phyloP scores from a whole-genome alignment of 1,140 invertebrate genomes.

The Drosophila azteca region DNA sequence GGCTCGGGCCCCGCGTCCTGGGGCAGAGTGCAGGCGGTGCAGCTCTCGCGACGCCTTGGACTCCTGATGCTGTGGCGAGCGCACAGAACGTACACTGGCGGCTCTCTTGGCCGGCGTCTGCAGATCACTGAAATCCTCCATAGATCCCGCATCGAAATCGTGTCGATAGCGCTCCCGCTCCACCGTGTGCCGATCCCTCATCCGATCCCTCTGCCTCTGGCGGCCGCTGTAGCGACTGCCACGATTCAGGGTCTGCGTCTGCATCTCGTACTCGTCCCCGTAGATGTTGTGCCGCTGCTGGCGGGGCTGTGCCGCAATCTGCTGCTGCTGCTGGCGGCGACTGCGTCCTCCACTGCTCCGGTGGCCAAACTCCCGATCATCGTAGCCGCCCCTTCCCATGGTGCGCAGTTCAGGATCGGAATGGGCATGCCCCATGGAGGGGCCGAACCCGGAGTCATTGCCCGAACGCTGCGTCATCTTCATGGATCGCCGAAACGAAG shows the following conservation, averaged over 20 bases:
- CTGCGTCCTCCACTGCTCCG: slow-evolving; percentile 49
- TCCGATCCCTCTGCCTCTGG: slow-evolving; percentile 68
- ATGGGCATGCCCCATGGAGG: slow-evolving; percentile 85
- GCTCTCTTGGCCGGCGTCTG: slow-evolving; percentile 64
- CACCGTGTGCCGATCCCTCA: slow-evolving; percentile 79
- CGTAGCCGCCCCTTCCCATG: slow-evolving; percentile 47
- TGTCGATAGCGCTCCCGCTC: slow-evolving; percentile 74
- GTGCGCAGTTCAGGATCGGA: slow-evolving; percentile 85
- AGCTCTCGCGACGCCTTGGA: slow-evolving; percentile 60
- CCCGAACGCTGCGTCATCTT: slow-evolving; percentile 89
- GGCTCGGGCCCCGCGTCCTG: slow-evolving; percentile 60
- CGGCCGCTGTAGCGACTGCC: slow-evolving; percentile 85
- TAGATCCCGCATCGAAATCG: slow-evolving; percentile 61
- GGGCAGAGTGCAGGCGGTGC: slow-evolving; percentile 68
- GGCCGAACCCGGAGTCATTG: slow-evolving; percentile 83
- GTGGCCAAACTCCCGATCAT: slow-evolving; percentile 64
- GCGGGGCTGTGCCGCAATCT: slow-evolving; percentile 47
- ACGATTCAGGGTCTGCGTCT: slow-evolving; percentile 67
- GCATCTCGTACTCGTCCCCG: slow-evolving; percentile 66
- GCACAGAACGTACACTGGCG: slow-evolving; percentile 68
- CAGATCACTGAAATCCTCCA: slow-evolving; percentile 71
- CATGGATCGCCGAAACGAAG: slow-evolving; percentile 85
- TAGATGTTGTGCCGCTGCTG: slow-evolving; percentile 72
- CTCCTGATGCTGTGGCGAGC: slow-evolving; percentile 71
- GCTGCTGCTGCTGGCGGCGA: slow-evolving; percentile 55